Evolutionary conservation across 64 coral and sea anemone species (phyloP), one percentile per base, ranked within the genome.

Genomic region (Trachythela sp.): DNA sequence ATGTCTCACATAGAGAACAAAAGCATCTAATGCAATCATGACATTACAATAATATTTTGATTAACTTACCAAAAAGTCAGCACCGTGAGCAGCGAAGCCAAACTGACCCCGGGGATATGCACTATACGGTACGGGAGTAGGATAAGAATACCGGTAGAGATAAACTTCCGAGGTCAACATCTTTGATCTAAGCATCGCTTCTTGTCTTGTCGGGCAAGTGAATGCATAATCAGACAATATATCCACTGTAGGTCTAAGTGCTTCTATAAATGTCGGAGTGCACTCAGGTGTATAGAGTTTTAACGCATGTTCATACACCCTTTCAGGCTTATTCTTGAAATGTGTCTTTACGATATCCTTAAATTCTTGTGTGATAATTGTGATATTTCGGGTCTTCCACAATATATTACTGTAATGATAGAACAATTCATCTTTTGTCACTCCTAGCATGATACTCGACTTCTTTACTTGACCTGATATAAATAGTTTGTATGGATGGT

Each of bases 401-500:
- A 45, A 6, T 45, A 45, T 45, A 45, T 4, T 11, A 4, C 11
- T 4, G 42, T 45, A 6, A 45, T 30, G 9, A 80, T 34, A 80
- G 9, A 37, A 80, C 75, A 35, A 15, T 71, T 95, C 94, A 14
- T 95, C 60, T 24, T 92, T 95, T 0, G 88, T 95, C 13, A 95
- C 89, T 39, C 91, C 85, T 7, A 87, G 31, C 18, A 95, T 84
- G 30, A 95, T 40, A 7, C 83, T 71, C 35, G 89, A 45, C 48
- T 92, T 87, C 11, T 84, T 92, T 35, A 95, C 89, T 13, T 92
- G n/a, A 3, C 72, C 75, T 6, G 84, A 71, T 56, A 38, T 52
- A 32, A 91, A 70, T 39, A 95, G n/a, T 18, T 87, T 83, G 35
- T 35, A 70, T 24, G 94, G 94, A 2, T 84, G 54, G 32, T 92